A percentile compares a stretch with the other conserved stretches of the same genome.
Evolutionary conservation across 2,797 vertebrate genomes (phyloP).

Genomic region (Anguilla anguilla): DNA sequence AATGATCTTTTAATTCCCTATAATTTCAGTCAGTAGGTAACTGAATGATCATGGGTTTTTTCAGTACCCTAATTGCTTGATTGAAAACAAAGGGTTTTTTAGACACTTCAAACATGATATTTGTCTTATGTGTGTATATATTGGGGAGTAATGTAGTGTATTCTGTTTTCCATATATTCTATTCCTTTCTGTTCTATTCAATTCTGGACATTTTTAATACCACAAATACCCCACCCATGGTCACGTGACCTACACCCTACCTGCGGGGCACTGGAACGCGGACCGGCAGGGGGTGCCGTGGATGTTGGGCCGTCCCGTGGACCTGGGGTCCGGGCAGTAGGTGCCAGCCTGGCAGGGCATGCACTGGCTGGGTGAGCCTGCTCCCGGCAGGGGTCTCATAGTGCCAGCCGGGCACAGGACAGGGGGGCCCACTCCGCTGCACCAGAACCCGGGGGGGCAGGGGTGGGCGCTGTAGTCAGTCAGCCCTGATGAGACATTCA

Average conservation of each 20-base stretch:
- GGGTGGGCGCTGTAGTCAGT: slow-evolving; percentile 69
- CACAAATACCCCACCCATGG: neutral
- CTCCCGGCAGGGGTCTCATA: slow-evolving; percentile 76
- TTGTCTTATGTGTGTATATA: neutral
- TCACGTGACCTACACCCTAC: slow-evolving; percentile 52
- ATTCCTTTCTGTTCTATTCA: neutral
- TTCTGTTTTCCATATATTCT: neutral
- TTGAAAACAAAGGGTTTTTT: neutral
- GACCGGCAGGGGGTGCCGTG: slow-evolving; percentile 78
- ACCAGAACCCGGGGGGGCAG: slow-evolving; percentile 89
- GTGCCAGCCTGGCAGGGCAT: slow-evolving; percentile 77
- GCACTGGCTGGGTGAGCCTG: slow-evolving; percentile 75
- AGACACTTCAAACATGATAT: neutral
- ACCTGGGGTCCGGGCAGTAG: slow-evolving; percentile 78
- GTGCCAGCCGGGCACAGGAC: slow-evolving; percentile 85
- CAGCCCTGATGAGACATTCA: slow-evolving; percentile 60
- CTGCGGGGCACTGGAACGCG: slow-evolving; percentile 82
- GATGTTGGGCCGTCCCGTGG: slow-evolving; percentile 73
- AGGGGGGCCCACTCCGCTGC: slow-evolving; percentile 76
- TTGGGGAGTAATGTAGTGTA: neutral
- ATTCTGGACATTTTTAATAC: neutral
- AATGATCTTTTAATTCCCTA: neutral
- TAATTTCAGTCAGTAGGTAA: neutral
- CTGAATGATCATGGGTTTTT: neutral
- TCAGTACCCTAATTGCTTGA: neutral